Base-by-base conservation (phyloP, 2,888 invertebrate species). In the Thera obeliscata region DNA sequence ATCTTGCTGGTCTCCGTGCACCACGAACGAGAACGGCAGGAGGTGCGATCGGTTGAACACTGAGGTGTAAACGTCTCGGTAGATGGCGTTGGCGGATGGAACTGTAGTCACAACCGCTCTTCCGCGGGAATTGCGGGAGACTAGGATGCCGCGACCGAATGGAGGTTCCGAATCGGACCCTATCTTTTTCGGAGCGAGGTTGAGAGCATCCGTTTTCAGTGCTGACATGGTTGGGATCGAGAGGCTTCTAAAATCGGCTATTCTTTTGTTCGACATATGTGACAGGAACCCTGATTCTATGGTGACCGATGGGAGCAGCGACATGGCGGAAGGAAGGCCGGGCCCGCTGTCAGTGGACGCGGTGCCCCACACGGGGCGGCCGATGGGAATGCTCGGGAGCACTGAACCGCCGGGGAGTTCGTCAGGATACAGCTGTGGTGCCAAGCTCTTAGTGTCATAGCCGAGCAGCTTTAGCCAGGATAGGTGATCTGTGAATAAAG, bases 11-110 rank as follows among this genome's bases (percentile, higher is more conserved):
- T 97, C 97, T 76, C 96, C 97, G 87, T 98, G 98, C 43, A 98
- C 96, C 61, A 98, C 96, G 83, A 97, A 97, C 9, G 97, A 97
- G 88, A 98, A 97, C 49, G 98, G 97, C 78, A 98, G 91, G 79
- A 98, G 94, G 86, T 96, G 96, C 0, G 98, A 97, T 76, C 98
- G 95, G 88, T 98, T 98, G 87, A 98, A 98, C 4, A 98, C 98
- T 0, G 98, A 97, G 2, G 98, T 98, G 85, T 98, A 98, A 2
- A 98, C 98, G 87, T 98, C 98, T 46, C 97, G 95, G 87, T 98
- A 97, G 75, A 98, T 98, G 43, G 97, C 96, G 84, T 98, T 98
- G 0, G 98, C 98, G 1, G 97, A 97, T 0, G 98, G 97, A 9
- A 98, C 98, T 77, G 98, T 97, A 5, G 96, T 96, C 1, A 98